Evolutionary conservation across 2,797 vertebrate genomes (phyloP).

Genomic region (Notolabrus celidotus): DNA sequence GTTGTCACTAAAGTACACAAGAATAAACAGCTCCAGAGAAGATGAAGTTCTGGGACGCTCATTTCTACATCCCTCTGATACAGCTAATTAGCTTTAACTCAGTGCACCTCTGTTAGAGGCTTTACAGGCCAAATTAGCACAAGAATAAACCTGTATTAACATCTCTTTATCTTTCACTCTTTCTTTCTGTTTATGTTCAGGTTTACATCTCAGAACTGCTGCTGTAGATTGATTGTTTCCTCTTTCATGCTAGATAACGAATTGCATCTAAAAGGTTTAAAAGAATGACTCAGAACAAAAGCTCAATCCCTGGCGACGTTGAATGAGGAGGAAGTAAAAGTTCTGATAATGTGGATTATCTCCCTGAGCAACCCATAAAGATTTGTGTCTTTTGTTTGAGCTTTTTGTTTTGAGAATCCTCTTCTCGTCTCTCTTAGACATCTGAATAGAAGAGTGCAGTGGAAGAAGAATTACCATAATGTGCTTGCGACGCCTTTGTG

Average conservation of each 20-base stretch:
- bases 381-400: constrained; percentile 71
- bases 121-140: constrained; percentile 17
- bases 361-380: constrained; percentile 48
- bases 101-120: not conserved
- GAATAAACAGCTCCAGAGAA: constrained; percentile 36
- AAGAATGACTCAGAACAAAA: constrained; percentile 39
- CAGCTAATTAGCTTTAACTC: constrained; percentile 46
- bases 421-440: constrained; percentile 8
- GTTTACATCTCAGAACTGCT: constrained; percentile 7
- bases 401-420: constrained; percentile 24
- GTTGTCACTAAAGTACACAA: constrained; percentile 37
- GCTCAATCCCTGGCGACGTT: not conserved
- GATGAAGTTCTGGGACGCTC: constrained; percentile 23
- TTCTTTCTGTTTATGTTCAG: constrained; percentile 27
- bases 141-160: constrained; percentile 9
- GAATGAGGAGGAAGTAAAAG: constrained; percentile 17
- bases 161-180: constrained; percentile 23
- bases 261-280: constrained; percentile 17
- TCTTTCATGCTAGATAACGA: constrained; percentile 45
- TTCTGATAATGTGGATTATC: constrained; percentile 54
- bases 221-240: not conserved
- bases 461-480: constrained; percentile 2
- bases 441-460: not conserved
- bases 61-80: constrained; percentile 32
- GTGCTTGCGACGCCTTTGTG: constrained; percentile 21